Base-by-base conservation (phyloP, 2,888 invertebrate genomes). In the Pterobdella sp. region DNA sequence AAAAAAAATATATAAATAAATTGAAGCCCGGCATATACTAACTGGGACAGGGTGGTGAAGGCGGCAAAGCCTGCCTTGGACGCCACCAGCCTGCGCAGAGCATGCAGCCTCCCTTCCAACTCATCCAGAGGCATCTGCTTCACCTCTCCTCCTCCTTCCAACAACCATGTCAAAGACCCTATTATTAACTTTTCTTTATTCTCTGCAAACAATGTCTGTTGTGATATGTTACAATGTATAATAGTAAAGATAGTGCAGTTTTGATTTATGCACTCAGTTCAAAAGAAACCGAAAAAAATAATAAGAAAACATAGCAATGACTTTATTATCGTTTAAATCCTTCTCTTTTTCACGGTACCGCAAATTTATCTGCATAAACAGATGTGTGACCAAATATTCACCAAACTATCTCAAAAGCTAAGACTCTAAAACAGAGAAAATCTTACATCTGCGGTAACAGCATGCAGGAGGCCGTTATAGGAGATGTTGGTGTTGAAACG, bases 11-110 rank as follows among this genome's bases (percentile, higher is more conserved):
- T n/a, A n/a, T n/a, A n/a, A n/a, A n/a, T n/a, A n/a, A n/a, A n/a
- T n/a, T n/a, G n/a, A n/a, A 36, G 29, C 18, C 22, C 36, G 29
- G 14, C 34, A 2, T 52, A 18, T 10, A 74, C 80, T 76, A 84
- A 92, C 91, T 92, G 92, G 68, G 90, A 88, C 76, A 94, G 86
- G 76, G 90, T 89, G 14, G 94, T 95, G 83, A 97, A 96, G 1
- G 95, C 93, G 42, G 93, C 91, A 84, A 96, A 99, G 1, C 98
- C 98, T 66, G 94, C 93, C 88, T 97, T 98, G 79, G 94, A 96
- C 0, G 97, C 97, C 73, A 97, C 91, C 22, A 99, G 86, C 78
- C 98, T 86, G 36, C 96, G 87, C 71, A 99, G 84, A 14, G 94
- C 94, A 82, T 96, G 96, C 85, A 98, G 95, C 84, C 94, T 94